A percentile compares a stretch with the other conserved stretches of the same genome.
These are phyloP conservation scores for Leuciscus idus DNA, from an alignment of 2,113 vertebrate species.

Conservation along the genomic window DNA sequence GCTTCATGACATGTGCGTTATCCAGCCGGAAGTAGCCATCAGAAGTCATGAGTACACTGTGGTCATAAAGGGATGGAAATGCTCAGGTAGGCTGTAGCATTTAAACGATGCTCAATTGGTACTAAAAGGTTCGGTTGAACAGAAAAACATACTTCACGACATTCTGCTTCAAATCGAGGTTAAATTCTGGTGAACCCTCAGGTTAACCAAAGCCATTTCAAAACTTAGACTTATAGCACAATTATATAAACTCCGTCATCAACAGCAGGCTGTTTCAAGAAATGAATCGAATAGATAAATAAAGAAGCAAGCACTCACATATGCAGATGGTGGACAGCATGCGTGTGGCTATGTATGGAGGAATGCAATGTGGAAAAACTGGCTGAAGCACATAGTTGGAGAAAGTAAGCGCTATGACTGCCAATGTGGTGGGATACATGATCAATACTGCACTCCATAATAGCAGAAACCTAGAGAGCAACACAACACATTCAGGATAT, in stretches of 20 bases:
- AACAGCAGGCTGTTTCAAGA: not conserved
- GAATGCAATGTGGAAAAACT: constrained; percentile 88
- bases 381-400: constrained; percentile 96
- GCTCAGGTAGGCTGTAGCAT: too few relatives aligned
- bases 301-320: constrained; percentile 74
- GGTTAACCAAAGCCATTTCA: not conserved
- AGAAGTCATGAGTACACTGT: too few relatives aligned
- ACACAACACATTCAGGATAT: not conserved
- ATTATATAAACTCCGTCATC: not conserved
- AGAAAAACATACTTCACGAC: not conserved
- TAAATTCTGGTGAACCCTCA: not conserved
- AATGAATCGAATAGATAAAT: not conserved
- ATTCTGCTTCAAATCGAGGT: not conserved
- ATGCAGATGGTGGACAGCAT: constrained; percentile 91
- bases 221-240: not conserved
- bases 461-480: constrained; percentile 84
- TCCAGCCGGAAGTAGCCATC: too few relatives aligned
- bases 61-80: too few relatives aligned
- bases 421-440: constrained; percentile 97
- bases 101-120: too few relatives aligned
- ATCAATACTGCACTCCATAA: constrained; percentile 95
- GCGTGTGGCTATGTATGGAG: constrained; percentile 87
- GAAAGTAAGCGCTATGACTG: constrained; percentile 94
- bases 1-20: too few relatives aligned
- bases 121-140: not conserved